These are phyloP conservation scores for Chromis chromis DNA, from an alignment of 2,797 vertebrate species.

Conservation along the genomic window DNA sequence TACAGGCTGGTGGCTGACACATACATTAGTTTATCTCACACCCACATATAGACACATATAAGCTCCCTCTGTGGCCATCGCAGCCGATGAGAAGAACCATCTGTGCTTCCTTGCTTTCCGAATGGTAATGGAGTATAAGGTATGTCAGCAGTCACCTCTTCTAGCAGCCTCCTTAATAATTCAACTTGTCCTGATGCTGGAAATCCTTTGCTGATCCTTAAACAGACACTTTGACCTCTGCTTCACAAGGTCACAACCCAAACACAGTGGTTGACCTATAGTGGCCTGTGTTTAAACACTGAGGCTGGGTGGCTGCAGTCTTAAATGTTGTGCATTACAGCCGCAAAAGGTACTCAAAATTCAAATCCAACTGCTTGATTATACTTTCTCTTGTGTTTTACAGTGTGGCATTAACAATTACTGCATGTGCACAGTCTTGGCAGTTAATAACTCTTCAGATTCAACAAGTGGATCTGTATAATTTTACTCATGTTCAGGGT, in stretches of 20 bases:
- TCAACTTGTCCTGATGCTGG: constrained; percentile 47
- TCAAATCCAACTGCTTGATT: neutral
- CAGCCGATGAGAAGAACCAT: constrained; percentile 57
- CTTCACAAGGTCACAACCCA: constrained; percentile 28
- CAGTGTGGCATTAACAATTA: neutral
- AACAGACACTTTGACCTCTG: constrained; percentile 52
- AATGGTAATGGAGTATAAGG: constrained; percentile 21
- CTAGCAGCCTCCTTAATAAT: constrained; percentile 64
- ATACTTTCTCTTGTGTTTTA: neutral
- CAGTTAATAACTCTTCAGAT: neutral
- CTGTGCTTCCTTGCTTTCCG: constrained; percentile 50
- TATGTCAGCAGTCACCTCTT: constrained; percentile 35
- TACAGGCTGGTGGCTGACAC: constrained; percentile 45
- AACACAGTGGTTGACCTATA: constrained; percentile 23
- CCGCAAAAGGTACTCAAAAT: neutral
- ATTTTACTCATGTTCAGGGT: neutral
- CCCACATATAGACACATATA: constrained; percentile 56
- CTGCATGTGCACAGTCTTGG: too few species aligned
- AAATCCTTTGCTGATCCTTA: constrained; percentile 34
- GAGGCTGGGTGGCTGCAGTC: neutral
- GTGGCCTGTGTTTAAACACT: neutral
- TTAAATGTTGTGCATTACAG: constrained; percentile 2
- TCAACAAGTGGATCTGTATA: too few species aligned
- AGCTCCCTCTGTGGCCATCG: constrained; percentile 35
- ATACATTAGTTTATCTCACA: constrained; percentile 58